Evolutionary conservation across 2,113 vertebrate species (phyloP), one percentile per base, ranked within the genome.

Genomic region (Scophthalmus maximus): DNA sequence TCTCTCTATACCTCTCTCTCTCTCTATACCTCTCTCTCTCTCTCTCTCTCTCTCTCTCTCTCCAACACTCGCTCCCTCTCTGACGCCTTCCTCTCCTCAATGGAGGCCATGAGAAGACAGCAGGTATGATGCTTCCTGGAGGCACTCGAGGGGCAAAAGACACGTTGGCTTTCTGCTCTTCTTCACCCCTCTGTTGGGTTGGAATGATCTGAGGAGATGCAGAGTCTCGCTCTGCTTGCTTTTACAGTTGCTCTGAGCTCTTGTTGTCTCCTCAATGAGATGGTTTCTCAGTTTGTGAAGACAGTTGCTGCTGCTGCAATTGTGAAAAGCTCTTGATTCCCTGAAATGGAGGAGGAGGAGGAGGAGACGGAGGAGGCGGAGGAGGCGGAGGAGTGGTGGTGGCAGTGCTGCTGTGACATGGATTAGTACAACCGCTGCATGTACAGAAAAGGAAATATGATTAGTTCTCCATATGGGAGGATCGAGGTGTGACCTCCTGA

Each of bases 81-180:
- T 81, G 83, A 68, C 81, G 69, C 87, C 89, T 76, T 77, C 81
- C 87, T 88, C 88, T 87, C 63, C 87, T 90, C 87, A 91, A 81
- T 91, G 90, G 89, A 93, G 89, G 90, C 90, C 90, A 83, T 91
- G 85, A 87, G 86, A 87, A 90, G 90, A 90, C 91, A 92, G 87
- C 95, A 95, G 95, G 95, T 95, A 95, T 89, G 83, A 89, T 90
- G 89, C 87, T 84, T 83, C 88, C 81, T 83, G 87, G 76, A 86
- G 76, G 63, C 57, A 78, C 50, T 81, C 78, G 66, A 47, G 68
- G 82, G 68, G n/a, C n/a, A 81, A 80, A 58, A 72, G 88, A 83
- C 85, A 65, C 75, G 72, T 68, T 82, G 80, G 79, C 72, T 81
- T 81, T 72, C 9, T 64, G 25, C 50, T 83, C 75, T 74, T 78